Evolutionary conservation across 1,140 invertebrate genomes (phyloP), one percentile per base, ranked within the genome.

Genomic region (Neuroterus valhalla): DNA sequence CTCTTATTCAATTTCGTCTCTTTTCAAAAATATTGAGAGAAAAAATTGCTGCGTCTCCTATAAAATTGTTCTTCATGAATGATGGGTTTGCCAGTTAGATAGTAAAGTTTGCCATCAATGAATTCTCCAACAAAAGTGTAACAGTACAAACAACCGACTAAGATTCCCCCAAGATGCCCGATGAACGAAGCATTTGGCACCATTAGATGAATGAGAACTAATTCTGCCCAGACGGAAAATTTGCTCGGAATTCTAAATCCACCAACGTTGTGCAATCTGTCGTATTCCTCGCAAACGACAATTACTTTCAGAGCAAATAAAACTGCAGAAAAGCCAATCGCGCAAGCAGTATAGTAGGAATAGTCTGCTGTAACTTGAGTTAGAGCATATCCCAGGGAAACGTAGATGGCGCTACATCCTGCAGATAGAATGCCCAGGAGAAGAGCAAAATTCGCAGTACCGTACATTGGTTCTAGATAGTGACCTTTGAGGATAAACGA

Each of bases 231-330:
- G 66, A 93, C 93, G 6, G 92, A 91, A 80, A 92, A 90, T 84
- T 91, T 91, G 15, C 91, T 90, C 2, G 93, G 91, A 0, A 95
- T 90, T 46, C 87, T 85, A n/a, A 94, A 86, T 45, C 91, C 92
- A 21, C 89, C 85, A 4, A 91, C 84, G 70, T 91, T 80, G 12
- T 90, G 88, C 5, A 85, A 72, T 68, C 89, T 90, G 43, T 89
- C 81, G 1, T 84, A 86, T 73, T 91, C 87, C 77, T 91, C 89
- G 38, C 87, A 83, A 14, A 91, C 91, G 0, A 91, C 92, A 45
- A 95, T 85, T 0, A 94, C 92, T 89, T 95, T 95, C 68, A 95
- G 82, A 10, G 93, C 94, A 89, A 95, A 95, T n/a, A 92, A 77
- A 21, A 91, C 89, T 17, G 89, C 88, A 78, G 94, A 94, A 80